Conservation (phyloP, 2,888 invertebrate genomes). For the Epinotia ramella region DNA sequence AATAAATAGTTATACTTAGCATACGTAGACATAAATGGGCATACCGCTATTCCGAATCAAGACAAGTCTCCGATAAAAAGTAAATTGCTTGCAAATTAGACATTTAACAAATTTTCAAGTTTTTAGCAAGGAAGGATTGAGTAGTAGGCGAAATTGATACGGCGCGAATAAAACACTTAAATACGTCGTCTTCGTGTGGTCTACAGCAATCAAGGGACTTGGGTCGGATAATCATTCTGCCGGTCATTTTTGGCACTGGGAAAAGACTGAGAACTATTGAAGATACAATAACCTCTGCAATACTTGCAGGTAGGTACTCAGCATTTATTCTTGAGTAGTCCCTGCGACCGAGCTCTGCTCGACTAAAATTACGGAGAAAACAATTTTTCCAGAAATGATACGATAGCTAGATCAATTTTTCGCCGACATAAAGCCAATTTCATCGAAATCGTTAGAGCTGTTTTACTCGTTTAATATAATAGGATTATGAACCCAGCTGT, state of each 20-base stretch:
- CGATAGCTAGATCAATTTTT: too few relatives aligned
- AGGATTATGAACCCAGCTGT: too few relatives aligned
- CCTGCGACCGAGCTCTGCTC: too few relatives aligned
- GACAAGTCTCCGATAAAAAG: background rate
- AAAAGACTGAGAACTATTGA: too few relatives aligned
- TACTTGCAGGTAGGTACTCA: too few relatives aligned
- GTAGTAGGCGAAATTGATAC: background rate
- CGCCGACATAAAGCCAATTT: too few relatives aligned
- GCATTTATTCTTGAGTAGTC: too few relatives aligned
- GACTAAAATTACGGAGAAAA: too few relatives aligned
- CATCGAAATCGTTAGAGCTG: too few relatives aligned
- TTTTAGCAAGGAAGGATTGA: background rate
- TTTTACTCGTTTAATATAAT: too few relatives aligned
- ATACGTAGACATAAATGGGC: background rate
- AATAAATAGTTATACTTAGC: background rate
- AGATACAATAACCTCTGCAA: too few relatives aligned
- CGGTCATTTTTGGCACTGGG: background rate
- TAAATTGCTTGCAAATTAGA: background rate
- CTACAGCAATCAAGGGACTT: background rate
- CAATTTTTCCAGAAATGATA: too few relatives aligned
- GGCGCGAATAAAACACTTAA: background rate
- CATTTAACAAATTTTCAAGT: background rate
- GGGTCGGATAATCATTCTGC: background rate
- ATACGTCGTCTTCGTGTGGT: background rate
- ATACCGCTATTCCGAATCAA: background rate